Evolutionary conservation across 2,888 invertebrate species (phyloP).

Genomic region (Calliphora vomitoria): DNA sequence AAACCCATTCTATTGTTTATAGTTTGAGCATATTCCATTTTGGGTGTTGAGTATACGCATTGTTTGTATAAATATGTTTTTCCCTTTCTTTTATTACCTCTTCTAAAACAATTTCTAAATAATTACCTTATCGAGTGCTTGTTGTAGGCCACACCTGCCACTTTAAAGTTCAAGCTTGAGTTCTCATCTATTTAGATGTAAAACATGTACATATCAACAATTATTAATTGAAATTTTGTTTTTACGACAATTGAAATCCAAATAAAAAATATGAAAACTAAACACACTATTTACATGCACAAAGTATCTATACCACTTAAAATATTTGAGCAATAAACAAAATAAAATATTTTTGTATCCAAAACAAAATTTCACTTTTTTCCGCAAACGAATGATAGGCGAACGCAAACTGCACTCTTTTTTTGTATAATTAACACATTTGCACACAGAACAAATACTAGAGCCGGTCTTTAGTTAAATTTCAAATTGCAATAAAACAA

Average conservation of each 20-base stretch:
- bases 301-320: background rate
- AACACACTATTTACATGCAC: background rate
- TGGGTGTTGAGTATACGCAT: too few relatives aligned
- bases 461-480: background rate
- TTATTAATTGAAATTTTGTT: constrained; percentile 37
- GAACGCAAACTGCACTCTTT: constrained; percentile 39
- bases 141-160: background rate
- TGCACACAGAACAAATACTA: constrained; percentile 54
- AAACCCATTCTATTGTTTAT: too few relatives aligned
- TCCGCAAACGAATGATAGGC: background rate
- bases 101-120: background rate
- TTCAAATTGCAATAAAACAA: constrained; percentile 4
- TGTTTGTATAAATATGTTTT: background rate
- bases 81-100: too few relatives aligned
- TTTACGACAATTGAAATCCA: constrained; percentile 16
- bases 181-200: background rate
- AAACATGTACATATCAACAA: constrained; percentile 2
- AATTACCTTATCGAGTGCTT: background rate
- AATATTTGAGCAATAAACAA: background rate
- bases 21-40: too few relatives aligned
- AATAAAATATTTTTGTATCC: background rate
- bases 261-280: constrained; percentile 4
- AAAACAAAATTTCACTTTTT: constrained; percentile 52
- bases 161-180: constrained; percentile 35
- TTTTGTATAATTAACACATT: constrained; percentile 62